Conservation (phyloP, 2,113 vertebrate genomes). For the Centropristis striata region DNA sequence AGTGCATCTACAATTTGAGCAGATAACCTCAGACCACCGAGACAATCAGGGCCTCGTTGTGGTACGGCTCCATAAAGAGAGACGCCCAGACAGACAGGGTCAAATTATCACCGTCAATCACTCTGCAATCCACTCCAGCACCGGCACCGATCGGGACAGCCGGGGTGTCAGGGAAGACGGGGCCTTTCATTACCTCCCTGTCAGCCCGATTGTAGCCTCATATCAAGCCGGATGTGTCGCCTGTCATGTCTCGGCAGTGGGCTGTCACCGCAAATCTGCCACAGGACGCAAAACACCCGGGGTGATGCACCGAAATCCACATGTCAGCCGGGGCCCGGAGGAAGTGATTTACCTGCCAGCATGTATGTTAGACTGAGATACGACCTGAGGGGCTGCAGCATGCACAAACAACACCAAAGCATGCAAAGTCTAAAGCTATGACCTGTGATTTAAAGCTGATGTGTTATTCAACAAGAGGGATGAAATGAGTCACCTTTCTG, state of each 20-base stretch:
- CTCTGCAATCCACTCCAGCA: conserved; percentile 22
- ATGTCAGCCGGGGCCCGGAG: conserved; percentile 14
- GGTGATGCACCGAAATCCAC: conserved; percentile 19
- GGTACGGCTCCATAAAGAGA: conserved; percentile 32
- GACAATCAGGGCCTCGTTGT: conserved; percentile 15
- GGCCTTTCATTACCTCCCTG: conserved; percentile 73
- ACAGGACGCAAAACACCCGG: conserved; percentile 51
- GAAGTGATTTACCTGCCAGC: conserved; percentile 46
- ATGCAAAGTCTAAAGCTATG: background rate
- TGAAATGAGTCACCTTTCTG: background rate
- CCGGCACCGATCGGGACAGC: conserved; percentile 21
- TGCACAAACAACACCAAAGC: background rate
- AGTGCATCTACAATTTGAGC: conserved; percentile 10
- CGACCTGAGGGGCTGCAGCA: conserved; percentile 3
- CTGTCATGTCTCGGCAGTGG: conserved; percentile 65
- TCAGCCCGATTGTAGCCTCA: conserved; percentile 64
- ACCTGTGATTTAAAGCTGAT: background rate
- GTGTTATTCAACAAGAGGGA: background rate
- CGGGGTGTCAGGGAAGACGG: conserved; percentile 35
- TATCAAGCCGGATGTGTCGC: conserved; percentile 62
- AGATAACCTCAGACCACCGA: conserved; percentile 23
- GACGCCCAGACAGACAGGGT: conserved; percentile 49
- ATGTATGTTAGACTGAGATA: conserved; percentile 4
- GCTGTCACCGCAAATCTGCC: conserved; percentile 70
- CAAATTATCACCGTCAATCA: conserved; percentile 71